Evolutionary conservation across 2,888 invertebrate species (phyloP), one percentile per base, ranked within the genome.

Genomic region (Crioceris asparagi): DNA sequence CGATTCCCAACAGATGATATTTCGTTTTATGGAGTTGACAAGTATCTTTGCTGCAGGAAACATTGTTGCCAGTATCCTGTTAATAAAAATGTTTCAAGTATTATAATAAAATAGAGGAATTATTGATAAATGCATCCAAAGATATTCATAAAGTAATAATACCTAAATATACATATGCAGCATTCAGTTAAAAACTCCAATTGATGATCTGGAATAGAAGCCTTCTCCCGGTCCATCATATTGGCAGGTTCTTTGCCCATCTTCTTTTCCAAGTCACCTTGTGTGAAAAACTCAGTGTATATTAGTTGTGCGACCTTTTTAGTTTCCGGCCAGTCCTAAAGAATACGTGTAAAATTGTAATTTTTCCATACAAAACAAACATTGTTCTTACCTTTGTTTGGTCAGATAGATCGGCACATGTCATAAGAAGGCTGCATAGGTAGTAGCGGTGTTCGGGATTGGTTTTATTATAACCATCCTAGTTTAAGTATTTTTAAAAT

Each of bases 241-340:
- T 74, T 72, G 23, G 70, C 61, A 0, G 87, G 84, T 19, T 73
- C 66, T 18, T 74, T 74, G 0, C 87, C 87, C 66, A 83, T 75
- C 38, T 78, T 75, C 61, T 82, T 83, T 63, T 90, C 88, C 51
- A 80, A 65, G 57, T 90, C 90, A 3, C 88, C 87, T 69, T 88
- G 86, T 31, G 75, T 76, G 67, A 90, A 90, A 64, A 88, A 91
- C 66, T 91, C 91, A 34, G 79, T 73, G 55, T 88, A 77, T 27
- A 63, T 54, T 32, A 56, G 40, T 33, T 55, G 48, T 17, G 71
- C 70, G 15, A 68, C 67, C 46, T 63, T 61, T 47, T 68, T 69
- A 2, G 68, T 65, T 42, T 66, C 61, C n/a, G 55, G 58, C 71
- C 75, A 82, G 46, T 70, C 55, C 59, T 61, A 44, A 39, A 41